Conservation (phyloP, 2,797 vertebrate species). For the Parambassis ranga region DNA sequence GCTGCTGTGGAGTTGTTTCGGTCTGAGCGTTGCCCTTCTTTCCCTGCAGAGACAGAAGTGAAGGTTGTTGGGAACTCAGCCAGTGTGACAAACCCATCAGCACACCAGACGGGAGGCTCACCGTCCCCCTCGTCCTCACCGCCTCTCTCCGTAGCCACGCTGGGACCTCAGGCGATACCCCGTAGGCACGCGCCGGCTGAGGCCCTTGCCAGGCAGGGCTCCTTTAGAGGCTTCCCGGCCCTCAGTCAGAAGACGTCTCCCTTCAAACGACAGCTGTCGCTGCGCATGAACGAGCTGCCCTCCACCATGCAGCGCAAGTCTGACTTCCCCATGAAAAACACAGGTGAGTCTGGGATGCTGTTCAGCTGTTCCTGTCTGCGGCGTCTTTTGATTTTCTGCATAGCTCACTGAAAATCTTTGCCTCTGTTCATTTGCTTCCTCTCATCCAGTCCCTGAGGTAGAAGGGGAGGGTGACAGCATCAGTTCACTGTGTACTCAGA, state of each 20-base stretch:
- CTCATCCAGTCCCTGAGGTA: constrained; percentile 85
- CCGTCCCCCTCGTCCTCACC: constrained; percentile 88
- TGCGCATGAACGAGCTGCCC: constrained; percentile 96
- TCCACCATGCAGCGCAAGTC: constrained; percentile 97
- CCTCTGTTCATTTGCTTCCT: not conserved
- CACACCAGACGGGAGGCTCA: constrained; percentile 47
- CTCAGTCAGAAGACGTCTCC: constrained; percentile 98
- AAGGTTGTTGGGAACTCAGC: constrained; percentile 72
- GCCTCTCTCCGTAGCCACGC: constrained; percentile 77
- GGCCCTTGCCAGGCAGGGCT: constrained; percentile 93
- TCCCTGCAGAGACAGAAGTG: constrained; percentile 83
- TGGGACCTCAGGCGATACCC: constrained; percentile 88
- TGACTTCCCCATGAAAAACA: constrained; percentile 92
- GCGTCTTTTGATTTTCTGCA: not conserved
- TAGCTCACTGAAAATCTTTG: not conserved
- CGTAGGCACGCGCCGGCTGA: constrained; percentile 94
- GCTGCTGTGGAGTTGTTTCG: not conserved
- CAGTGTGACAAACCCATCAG: constrained; percentile 45
- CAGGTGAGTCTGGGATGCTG: constrained; percentile 79
- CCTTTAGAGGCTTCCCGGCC: constrained; percentile 94
- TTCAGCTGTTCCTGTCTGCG: not conserved
- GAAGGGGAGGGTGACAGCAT: constrained; percentile 96
- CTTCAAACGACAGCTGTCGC: constrained; percentile 94
- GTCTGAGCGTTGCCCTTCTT: not conserved
- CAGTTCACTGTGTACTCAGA: constrained; percentile 95